Evolutionary conservation across 2,888 invertebrate genomes (phyloP).

Genomic region (Megaustenia siamemsis): DNA sequence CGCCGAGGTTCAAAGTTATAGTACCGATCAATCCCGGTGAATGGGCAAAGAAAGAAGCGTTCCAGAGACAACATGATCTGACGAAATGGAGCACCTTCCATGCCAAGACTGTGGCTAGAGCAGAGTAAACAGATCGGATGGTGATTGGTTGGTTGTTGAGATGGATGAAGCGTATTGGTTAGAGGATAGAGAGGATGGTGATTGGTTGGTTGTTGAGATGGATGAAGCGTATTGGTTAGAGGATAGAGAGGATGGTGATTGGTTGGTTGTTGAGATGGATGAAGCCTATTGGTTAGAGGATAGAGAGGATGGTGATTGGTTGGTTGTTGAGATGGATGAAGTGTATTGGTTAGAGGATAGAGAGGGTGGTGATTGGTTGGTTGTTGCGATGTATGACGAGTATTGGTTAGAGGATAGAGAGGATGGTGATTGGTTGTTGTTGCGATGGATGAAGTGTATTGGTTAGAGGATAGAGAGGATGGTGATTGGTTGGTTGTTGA

Average conservation of each 20-base stretch:
- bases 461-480: no score
- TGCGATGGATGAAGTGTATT: no score
- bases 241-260: not conserved
- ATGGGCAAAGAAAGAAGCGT: conserved; percentile 26
- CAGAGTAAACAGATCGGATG: not conserved
- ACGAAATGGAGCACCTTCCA: conserved; percentile 30
- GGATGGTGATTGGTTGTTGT: no score
- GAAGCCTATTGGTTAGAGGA: not conserved
- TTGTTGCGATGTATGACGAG: no score
- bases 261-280: not conserved
- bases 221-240: not conserved
- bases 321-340: not conserved
- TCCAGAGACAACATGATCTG: conserved; percentile 37
- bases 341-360: not conserved
- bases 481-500: no score
- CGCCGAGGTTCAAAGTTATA: conserved; percentile 33
- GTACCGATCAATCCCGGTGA: conserved; percentile 25
- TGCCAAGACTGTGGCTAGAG: not conserved
- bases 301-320: not conserved
- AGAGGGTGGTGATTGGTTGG: no score
- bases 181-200: not conserved
- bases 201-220: not conserved
- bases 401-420: no score
- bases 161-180: not conserved
- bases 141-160: not conserved